These are phyloP conservation scores for Tetanocera ferruginea DNA, from an alignment of 2,888 invertebrate genomes.

Conservation along the genomic window DNA sequence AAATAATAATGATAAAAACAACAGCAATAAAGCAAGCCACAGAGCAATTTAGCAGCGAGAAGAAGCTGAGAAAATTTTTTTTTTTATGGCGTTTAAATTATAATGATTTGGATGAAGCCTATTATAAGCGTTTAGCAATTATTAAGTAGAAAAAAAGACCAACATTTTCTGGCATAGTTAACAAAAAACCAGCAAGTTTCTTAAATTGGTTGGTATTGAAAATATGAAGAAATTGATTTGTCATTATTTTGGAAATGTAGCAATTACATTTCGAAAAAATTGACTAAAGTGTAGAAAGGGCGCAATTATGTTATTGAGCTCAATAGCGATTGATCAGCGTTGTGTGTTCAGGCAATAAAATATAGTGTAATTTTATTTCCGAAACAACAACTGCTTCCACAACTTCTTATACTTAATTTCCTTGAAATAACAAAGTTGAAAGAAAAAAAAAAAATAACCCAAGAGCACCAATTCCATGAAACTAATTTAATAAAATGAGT, in stretches of 20 bases:
- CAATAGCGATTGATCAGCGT: no score
- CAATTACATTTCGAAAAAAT: not conserved
- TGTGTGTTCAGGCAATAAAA: no score
- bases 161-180: not conserved
- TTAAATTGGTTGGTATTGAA: not conserved
- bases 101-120: not conserved
- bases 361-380: not conserved
- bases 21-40: not conserved
- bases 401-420: not conserved
- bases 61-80: not conserved
- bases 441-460: not conserved
- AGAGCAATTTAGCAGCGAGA: not conserved
- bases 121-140: constrained; percentile 3
- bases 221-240: not conserved
- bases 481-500: constrained; percentile 21
- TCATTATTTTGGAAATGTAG: not conserved
- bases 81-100: not conserved
- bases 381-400: not conserved
- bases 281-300: no score
- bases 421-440: not conserved
- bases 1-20: not conserved
- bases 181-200: not conserved
- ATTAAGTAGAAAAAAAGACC: not conserved
- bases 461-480: constrained; percentile 8
- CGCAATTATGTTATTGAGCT: no score